These are phyloP conservation scores for Phrynosoma blainvillii DNA, from an alignment of 2,113 vertebrate genomes.

Conservation along the genomic window DNA sequence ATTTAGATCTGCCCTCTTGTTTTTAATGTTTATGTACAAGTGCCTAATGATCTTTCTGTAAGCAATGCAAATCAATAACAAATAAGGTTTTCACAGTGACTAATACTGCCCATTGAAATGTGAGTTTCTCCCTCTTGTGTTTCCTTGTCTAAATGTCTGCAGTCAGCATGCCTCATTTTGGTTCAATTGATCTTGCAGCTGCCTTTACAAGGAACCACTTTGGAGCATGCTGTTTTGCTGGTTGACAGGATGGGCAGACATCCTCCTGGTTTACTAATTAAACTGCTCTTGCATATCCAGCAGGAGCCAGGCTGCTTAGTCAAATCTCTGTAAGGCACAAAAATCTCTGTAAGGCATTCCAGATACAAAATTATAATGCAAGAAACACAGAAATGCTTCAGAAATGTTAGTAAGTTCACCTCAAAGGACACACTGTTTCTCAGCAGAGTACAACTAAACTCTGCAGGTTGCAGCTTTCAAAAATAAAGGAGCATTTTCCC, in stretches of 20 bases:
- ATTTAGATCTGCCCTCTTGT: slow-evolving; percentile 7
- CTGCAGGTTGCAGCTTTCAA: slow-evolving; percentile 10
- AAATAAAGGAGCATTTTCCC: not conserved
- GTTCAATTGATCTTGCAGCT: slow-evolving; percentile 43
- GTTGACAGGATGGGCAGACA: slow-evolving; percentile 20
- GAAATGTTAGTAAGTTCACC: slow-evolving; percentile 24
- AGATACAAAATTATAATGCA: slow-evolving; percentile 7
- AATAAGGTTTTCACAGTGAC: slow-evolving; percentile 14
- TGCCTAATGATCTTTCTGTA: not conserved
- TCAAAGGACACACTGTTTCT: not conserved
- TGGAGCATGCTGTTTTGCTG: slow-evolving; percentile 15
- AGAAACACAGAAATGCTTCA: slow-evolving; percentile 25
- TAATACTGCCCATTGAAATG: not conserved
- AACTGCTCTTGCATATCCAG: slow-evolving; percentile 38
- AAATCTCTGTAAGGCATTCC: not conserved
- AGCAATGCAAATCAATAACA: slow-evolving; percentile 18
- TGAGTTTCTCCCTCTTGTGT: slow-evolving; percentile 11
- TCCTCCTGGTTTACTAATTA: slow-evolving; percentile 37
- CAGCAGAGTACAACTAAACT: slow-evolving; percentile 21
- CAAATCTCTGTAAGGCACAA: slow-evolving; percentile 21
- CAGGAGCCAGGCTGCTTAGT: slow-evolving; percentile 28
- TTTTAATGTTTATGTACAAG: slow-evolving; percentile 30
- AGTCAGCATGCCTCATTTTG: slow-evolving; percentile 41
- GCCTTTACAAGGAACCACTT: slow-evolving; percentile 44
- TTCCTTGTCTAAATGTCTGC: not conserved